Evolutionary conservation across 2,888 invertebrate species (phyloP).

Genomic region (Nasonia oneida): DNA sequence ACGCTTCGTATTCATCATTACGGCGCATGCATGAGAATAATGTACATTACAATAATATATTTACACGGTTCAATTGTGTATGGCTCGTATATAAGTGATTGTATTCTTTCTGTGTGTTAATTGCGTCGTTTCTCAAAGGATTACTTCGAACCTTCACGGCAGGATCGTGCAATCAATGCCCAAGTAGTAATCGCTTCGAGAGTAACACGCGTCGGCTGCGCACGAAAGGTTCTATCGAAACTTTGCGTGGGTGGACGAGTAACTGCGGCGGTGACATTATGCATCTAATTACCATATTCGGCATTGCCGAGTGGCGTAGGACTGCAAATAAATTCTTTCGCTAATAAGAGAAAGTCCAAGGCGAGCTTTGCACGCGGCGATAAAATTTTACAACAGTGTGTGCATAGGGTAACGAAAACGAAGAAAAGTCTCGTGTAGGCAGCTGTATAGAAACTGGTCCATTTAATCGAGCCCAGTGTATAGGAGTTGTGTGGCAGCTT

Average conservation of each 20-base stretch:
- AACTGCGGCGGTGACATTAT: neutral
- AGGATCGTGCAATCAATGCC: neutral
- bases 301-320: no score
- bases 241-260: slow-evolving; percentile 28
- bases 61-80: slow-evolving; percentile 12
- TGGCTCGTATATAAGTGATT: neutral
- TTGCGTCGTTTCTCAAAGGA: neutral
- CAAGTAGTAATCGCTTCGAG: neutral
- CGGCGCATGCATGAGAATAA: slow-evolving; percentile 1
- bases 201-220: neutral
- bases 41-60: slow-evolving; percentile 22
- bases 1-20: slow-evolving; percentile 18
- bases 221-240: slow-evolving; percentile 19
- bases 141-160: neutral
- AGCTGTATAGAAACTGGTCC: neutral
- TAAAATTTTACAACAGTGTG: neutral
- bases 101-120: slow-evolving; percentile 9
- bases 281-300: slow-evolving; percentile 8
- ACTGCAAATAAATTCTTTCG: slow-evolving; percentile 5
- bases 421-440: neutral
- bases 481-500: neutral
- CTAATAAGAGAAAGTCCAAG: neutral
- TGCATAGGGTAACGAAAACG: neutral
- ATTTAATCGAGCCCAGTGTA: neutral
- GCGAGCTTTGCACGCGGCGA: neutral